These are phyloP conservation scores for Alexandromys fortis DNA, from an alignment of 2,113 vertebrate species.

Conservation along the genomic window DNA sequence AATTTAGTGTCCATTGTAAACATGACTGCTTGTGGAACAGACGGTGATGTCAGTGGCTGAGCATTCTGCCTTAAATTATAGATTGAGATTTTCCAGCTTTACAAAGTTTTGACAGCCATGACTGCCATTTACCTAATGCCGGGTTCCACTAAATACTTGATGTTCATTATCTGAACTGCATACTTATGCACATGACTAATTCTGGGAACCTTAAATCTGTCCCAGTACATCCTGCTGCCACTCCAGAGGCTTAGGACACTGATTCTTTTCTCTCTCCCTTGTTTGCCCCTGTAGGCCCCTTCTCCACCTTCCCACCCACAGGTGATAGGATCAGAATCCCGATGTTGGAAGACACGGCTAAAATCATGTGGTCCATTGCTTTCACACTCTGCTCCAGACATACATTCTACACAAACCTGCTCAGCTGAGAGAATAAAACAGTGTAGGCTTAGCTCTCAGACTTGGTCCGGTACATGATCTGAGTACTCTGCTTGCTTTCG, in stretches of 20 bases:
- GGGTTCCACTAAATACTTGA: background rate
- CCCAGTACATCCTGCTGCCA: background rate
- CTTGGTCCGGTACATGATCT: background rate
- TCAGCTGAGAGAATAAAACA: background rate
- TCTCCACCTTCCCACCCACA: background rate
- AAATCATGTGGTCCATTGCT: background rate
- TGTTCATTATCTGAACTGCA: background rate
- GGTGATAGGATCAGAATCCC: background rate
- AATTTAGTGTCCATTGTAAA: constrained; percentile 39
- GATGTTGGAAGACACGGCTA: background rate
- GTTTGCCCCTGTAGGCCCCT: background rate
- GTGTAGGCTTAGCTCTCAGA: background rate
- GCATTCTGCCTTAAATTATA: constrained; percentile 65
- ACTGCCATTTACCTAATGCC: constrained; percentile 21
- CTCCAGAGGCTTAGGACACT: background rate
- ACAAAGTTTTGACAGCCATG: background rate
- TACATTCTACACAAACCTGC: background rate
- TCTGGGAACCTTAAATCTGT: background rate
- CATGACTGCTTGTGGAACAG: constrained; percentile 33
- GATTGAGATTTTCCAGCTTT: constrained; percentile 12
- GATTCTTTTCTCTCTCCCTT: background rate
- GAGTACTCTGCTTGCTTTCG: background rate
- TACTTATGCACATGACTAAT: background rate
- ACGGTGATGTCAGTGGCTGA: constrained; percentile 69
- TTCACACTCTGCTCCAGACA: background rate